phyloP scores from a whole-genome alignment of 2,113 vertebrate genomes.

The Dendropsophus ebraccatus region DNA sequence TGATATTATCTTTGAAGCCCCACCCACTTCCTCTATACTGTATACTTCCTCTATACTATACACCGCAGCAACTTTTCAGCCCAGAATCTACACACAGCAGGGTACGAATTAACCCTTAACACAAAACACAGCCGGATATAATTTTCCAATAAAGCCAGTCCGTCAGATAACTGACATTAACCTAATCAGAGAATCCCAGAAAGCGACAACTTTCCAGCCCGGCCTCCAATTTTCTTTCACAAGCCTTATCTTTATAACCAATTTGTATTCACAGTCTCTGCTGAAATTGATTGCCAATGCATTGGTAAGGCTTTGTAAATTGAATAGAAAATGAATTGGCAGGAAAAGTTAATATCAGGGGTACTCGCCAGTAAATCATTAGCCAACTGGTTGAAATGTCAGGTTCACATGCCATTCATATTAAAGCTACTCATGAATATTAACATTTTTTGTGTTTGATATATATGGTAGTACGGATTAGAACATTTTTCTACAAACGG shows the following conservation, averaged over 20 bases:
- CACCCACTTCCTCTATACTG: too few relatives aligned
- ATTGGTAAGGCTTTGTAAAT: conserved; percentile 59
- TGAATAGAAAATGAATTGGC: conserved; percentile 55
- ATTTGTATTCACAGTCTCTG: conserved; percentile 49
- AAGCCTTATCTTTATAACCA: conserved; percentile 36
- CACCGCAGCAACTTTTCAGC: too few relatives aligned
- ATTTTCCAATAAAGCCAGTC: conserved; percentile 24
- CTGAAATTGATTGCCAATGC: conserved; percentile 55
- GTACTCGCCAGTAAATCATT: conserved; percentile 53
- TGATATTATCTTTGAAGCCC: too few relatives aligned
- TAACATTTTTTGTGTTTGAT: conserved; percentile 54
- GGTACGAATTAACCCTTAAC: background rate
- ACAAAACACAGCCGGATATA: background rate
- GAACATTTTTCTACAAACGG: conserved; percentile 55
- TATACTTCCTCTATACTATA: too few relatives aligned
- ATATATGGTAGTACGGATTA: conserved; percentile 54
- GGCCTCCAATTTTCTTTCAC: conserved; percentile 24
- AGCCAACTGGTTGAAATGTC: conserved; percentile 52
- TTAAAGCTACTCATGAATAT: conserved; percentile 56
- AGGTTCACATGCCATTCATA: conserved; percentile 58
- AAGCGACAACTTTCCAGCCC: background rate
- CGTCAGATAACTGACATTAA: conserved; percentile 32
- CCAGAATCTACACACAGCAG: too few relatives aligned
- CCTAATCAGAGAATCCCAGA: background rate
- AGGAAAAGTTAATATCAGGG: conserved; percentile 57